Conservation (phyloP, 2,888 invertebrate species). For the Didymodactylos carnosus region DNA sequence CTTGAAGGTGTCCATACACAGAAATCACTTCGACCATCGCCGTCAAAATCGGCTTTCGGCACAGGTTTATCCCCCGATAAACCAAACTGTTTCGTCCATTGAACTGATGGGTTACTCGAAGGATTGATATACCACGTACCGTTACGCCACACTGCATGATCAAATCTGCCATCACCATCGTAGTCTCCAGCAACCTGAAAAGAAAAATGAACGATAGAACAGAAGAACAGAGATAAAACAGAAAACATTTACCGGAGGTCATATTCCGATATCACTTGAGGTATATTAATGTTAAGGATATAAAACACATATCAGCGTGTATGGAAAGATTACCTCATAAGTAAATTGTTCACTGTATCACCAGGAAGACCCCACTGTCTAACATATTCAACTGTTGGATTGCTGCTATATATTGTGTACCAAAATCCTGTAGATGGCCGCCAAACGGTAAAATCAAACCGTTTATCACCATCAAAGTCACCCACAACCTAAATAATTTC, state of each 20-base stretch:
- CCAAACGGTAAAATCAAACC: not conserved
- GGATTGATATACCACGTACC: not conserved
- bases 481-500: no score
- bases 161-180: not conserved
- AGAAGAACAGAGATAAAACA: no score
- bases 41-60: not conserved
- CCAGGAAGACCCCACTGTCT: no score
- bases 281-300: no score
- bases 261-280: no score
- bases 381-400: not conserved
- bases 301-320: no score
- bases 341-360: no score
- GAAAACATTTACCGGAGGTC: no score
- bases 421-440: not conserved
- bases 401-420: not conserved
- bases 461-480: not conserved
- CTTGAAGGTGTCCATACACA: not conserved
- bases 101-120: not conserved
- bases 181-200: not conserved
- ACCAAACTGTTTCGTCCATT: not conserved
- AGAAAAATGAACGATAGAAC: no score
- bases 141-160: not conserved
- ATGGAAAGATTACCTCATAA: no score
- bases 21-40: not conserved
- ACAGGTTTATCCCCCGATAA: not conserved